Evolutionary conservation across 2,888 invertebrate genomes (phyloP).

Genomic region (Glyphotaelius pellucidus): DNA sequence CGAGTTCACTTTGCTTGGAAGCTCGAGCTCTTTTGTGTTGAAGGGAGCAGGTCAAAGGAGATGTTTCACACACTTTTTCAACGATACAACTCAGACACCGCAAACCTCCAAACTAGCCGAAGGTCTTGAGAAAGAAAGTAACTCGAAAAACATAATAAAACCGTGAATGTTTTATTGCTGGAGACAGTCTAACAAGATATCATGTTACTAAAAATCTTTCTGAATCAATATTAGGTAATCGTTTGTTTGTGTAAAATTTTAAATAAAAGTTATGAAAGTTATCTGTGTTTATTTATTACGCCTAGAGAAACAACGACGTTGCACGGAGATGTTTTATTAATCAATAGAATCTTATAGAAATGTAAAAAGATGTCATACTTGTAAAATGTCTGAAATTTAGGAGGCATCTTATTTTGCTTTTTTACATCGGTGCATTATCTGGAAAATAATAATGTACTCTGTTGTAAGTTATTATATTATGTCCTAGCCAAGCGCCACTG

Average conservation of each 20-base stretch:
- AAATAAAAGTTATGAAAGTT: not conserved
- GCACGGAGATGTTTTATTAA: not conserved
- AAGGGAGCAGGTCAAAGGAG: not conserved
- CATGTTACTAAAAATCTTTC: not conserved
- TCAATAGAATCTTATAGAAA: not conserved
- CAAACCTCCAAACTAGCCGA: not conserved
- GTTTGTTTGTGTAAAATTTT: not conserved
- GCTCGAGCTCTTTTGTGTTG: not conserved
- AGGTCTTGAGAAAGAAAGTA: not conserved
- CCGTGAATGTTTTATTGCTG: not conserved
- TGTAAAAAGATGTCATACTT: not conserved
- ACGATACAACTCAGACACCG: not conserved
- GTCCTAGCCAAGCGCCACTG: no score
- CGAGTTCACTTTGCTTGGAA: slow-evolving; percentile 12
- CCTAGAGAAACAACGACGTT: not conserved
- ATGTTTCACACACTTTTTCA: not conserved
- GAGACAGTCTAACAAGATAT: not conserved
- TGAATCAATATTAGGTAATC: not conserved
- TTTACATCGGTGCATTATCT: not conserved
- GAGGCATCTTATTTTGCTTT: no score
- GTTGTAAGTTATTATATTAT: no score
- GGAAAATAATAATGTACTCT: not conserved
- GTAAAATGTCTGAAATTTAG: not conserved
- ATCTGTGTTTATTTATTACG: not conserved
- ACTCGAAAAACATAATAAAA: not conserved